Base-by-base conservation (phyloP, 2,888 invertebrate species). In the Ashinkailepas kermadecensis region DNA sequence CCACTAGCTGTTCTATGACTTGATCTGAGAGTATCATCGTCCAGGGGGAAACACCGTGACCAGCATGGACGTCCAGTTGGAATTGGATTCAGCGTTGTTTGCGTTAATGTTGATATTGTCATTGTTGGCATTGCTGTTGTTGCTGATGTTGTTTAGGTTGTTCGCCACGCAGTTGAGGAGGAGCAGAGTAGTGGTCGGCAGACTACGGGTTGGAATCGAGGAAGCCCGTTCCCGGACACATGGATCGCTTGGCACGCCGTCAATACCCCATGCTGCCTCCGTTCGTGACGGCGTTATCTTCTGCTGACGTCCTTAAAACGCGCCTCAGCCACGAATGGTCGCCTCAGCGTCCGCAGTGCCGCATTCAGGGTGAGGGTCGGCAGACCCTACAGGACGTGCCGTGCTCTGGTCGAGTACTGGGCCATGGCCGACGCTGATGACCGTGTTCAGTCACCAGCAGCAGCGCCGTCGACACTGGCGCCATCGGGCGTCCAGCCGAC, bases 61-160 rank as follows among this genome's bases (percentile, higher is more conserved):
- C 54, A 83, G 56, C 67, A 70, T 79, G 11, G 81, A 81, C 82
- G 81, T 83, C n/a, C 81, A 81, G 39, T 81, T 81, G 57, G 80
- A 80, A 23, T 83, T 81, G 9, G 82, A 81, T n/a, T 80, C 81
- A 59, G 79, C 79, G 56, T 83, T 67, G 78, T 83, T 83, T 67
- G 80, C 78, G 62, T 83, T 83, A 23, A 81, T 70, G 79, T 81
- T 83, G 65, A 62, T 79, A 23, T 80, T 81, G 81, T 81, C 81
- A 15, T n/a, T 70, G 54, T 58, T 58, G 70, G 81, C 82, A 62
- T 79, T 81, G 70, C 81, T 83, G 70, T 83, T 83, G 59, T 83
- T 83, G 79, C 81, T 83, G 81, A 81, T 56, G 74, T 81, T 83
- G 80, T 83, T 83, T 81, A 83, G 70, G 25, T 81, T 83, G 81